These are phyloP conservation scores for Liopterus haemorrhoidalis DNA, from an alignment of 2,888 invertebrate genomes.

Conservation along the genomic window DNA sequence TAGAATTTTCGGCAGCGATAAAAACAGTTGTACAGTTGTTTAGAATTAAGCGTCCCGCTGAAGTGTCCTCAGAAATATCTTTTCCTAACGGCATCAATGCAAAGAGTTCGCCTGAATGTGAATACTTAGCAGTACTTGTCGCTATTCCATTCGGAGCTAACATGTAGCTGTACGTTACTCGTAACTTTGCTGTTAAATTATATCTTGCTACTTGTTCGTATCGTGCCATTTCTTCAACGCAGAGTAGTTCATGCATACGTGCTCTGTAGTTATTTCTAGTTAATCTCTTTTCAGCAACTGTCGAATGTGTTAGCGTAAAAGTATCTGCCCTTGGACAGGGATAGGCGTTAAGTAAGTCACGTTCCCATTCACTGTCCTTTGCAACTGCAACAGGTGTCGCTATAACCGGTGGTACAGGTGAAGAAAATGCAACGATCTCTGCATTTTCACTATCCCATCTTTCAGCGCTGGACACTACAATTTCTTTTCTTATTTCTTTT, in stretches of 20 bases:
- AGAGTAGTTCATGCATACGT: conserved; percentile 68
- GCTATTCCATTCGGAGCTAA: conserved; percentile 62
- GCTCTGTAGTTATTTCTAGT: conserved; percentile 65
- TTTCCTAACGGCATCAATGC: conserved; percentile 65
- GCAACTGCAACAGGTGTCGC: conserved; percentile 46
- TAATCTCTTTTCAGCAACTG: conserved; percentile 56
- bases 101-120: conserved; percentile 69
- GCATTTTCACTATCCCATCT: conserved; percentile 56
- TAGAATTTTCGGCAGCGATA: conserved; percentile 39
- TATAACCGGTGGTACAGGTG: conserved; percentile 51
- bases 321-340: conserved; percentile 61
- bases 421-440: conserved; percentile 50
- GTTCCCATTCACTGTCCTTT: conserved; percentile 47
- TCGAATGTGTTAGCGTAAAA: conserved; percentile 62
- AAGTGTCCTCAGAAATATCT: conserved; percentile 75
- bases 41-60: conserved; percentile 70
- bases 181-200: conserved; percentile 59
- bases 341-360: conserved; percentile 54
- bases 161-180: conserved; percentile 61
- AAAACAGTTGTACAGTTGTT: conserved; percentile 69
- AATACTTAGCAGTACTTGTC: conserved; percentile 68
- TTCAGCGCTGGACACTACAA: conserved; percentile 56
- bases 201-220: conserved; percentile 63
- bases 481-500: conserved; percentile 58
- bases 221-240: conserved; percentile 72